Evolutionary conservation across 2,113 vertebrate species (phyloP).

Genomic region (Danionella cerebrum): DNA sequence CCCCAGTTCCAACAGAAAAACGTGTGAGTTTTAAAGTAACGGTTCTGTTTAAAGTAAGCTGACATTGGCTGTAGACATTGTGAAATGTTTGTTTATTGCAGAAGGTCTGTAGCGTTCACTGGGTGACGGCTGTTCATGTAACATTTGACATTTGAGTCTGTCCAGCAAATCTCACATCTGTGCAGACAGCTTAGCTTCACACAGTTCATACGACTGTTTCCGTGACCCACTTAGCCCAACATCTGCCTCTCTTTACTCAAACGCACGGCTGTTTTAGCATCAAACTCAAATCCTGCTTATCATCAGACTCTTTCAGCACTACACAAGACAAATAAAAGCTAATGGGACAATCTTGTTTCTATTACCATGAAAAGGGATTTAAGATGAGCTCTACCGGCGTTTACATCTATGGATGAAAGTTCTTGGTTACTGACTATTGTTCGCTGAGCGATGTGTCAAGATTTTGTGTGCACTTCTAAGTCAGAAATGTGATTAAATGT

Average conservation of each 20-base stretch:
- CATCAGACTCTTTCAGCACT: background rate
- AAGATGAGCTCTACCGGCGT: background rate
- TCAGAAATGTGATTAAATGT: background rate
- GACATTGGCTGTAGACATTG: background rate
- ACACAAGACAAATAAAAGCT: background rate
- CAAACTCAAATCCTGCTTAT: slow-evolving; percentile 16
- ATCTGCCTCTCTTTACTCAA: slow-evolving; percentile 38
- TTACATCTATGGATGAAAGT: background rate
- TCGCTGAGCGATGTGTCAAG: background rate
- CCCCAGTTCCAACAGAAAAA: too few species aligned
- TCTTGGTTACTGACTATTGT: background rate
- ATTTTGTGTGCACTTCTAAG: background rate
- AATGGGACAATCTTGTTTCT: background rate
- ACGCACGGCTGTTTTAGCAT: background rate
- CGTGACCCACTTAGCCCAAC: slow-evolving; percentile 48
- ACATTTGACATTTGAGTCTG: slow-evolving; percentile 24
- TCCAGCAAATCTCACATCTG: slow-evolving; percentile 26
- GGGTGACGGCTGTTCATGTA: slow-evolving; percentile 22
- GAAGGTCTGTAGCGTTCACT: background rate
- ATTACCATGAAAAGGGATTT: slow-evolving; percentile 6
- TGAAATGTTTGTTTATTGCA: background rate
- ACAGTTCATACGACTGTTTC: slow-evolving; percentile 29
- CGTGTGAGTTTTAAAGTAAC: too few species aligned
- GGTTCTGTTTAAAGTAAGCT: too few species aligned
- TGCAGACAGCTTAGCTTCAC: slow-evolving; percentile 33